Evolutionary conservation across 1,140 invertebrate genomes (phyloP).

Genomic region (Papilio polytes): DNA sequence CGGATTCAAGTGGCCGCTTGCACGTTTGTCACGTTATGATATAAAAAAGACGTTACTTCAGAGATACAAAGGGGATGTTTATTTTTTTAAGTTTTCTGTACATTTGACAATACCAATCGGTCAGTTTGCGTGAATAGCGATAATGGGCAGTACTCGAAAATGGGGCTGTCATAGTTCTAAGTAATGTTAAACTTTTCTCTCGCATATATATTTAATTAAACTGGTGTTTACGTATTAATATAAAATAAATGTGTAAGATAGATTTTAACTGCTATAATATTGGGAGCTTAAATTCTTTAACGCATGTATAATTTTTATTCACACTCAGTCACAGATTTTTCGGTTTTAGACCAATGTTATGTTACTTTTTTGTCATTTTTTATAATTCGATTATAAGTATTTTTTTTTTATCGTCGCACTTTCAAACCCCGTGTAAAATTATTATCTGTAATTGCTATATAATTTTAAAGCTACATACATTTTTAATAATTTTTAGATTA

Average conservation of each 20-base stretch:
- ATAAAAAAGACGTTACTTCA: neutral
- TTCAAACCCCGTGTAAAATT: conserved; percentile 5
- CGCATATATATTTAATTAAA: neutral
- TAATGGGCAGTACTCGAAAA: neutral
- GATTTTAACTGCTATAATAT: neutral
- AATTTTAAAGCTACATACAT: neutral
- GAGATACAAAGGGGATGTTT: neutral
- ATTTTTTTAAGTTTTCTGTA: neutral
- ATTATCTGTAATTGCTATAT: neutral
- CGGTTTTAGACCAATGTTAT: neutral
- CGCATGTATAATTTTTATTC: neutral
- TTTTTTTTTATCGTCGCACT: conserved; percentile 2
- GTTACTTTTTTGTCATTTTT: neutral
- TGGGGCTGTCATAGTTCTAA: neutral
- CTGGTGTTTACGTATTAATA: neutral
- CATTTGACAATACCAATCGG: neutral
- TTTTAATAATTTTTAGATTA: neutral
- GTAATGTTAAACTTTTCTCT: neutral
- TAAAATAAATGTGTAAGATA: neutral
- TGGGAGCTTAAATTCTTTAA: conserved; percentile 8
- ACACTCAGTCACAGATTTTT: neutral
- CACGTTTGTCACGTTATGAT: too few relatives aligned
- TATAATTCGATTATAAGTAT: neutral
- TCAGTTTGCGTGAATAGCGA: conserved; percentile 7
- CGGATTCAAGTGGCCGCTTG: too few relatives aligned